Evolutionary conservation across 2,113 vertebrate genomes (phyloP).

Genomic region (Ictidomys tridecemlineatus): DNA sequence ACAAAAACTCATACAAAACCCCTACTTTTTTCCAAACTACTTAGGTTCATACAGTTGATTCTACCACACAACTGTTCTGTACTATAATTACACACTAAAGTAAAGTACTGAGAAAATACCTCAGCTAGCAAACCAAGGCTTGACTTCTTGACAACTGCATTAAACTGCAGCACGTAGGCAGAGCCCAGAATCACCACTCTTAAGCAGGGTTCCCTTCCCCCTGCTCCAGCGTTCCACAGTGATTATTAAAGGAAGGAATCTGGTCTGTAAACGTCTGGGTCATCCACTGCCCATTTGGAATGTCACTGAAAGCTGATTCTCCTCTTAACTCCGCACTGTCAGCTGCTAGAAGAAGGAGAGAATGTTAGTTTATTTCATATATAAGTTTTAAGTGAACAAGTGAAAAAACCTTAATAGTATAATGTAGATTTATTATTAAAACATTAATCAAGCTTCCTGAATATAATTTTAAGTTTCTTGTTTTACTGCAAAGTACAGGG

Average conservation of each 20-base stretch:
- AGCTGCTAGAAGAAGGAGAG: conserved; percentile 75
- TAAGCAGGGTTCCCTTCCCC: conserved; percentile 81
- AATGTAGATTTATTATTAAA: neutral
- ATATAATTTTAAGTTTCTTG: neutral
- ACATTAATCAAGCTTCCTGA: neutral
- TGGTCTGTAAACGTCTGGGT: conserved; percentile 92
- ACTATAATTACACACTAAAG: conserved; percentile 82
- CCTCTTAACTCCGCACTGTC: conserved; percentile 79
- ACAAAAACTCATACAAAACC: conserved; percentile 87
- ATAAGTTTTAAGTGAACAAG: neutral
- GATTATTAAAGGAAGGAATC: conserved; percentile 86
- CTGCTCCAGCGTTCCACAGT: conserved; percentile 64
- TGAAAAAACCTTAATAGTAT: neutral
- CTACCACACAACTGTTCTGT: conserved; percentile 81
- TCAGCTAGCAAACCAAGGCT: conserved; percentile 87
- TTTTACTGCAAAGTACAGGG: neutral
- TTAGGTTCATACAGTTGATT: conserved; percentile 80
- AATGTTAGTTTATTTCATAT: neutral
- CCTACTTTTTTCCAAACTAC: conserved; percentile 80
- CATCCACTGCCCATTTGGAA: conserved; percentile 94
- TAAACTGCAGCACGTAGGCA: conserved; percentile 86
- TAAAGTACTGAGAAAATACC: conserved; percentile 84
- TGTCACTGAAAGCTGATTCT: conserved; percentile 79
- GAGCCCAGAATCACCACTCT: conserved; percentile 58
- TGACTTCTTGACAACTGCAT: conserved; percentile 83